Evolutionary conservation across 2,113 vertebrate genomes (phyloP), one percentile per base, ranked within the genome.

Genomic region (Melanerpes aurifrons): DNA sequence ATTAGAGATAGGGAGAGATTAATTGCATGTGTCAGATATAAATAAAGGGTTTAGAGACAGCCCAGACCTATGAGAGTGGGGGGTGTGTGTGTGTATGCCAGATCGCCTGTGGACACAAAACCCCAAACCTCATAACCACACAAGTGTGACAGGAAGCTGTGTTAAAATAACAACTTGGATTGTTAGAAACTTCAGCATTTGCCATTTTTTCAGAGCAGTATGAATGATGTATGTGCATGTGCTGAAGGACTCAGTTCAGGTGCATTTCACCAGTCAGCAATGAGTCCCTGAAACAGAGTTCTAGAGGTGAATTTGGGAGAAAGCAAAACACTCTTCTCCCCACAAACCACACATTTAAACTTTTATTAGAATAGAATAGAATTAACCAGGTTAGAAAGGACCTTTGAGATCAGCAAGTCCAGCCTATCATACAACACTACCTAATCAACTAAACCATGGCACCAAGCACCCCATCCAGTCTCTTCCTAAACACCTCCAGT

Each of bases 1-100:
- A 89, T 92, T 90, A 91, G 87, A 84, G 93, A 94, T 78, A 47
- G 81, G 76, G 62, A 95, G 93, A 93, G 66, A 92, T 95, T 96
- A 89, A 93, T 85, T 82, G 71, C 29, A 32, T 37, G 80, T 93
- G 95, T 83, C 88, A 94, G 86, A 74, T 79, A 92, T 88, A 96
- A 97, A 95, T 96, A 89, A 82, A 90, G 75, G 37, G 37, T 25
- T 75, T 83, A 83, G 73, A 94, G 77, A 68, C 84, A 80, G 29
- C 54, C 31, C 83, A 72, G 69, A 18, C 24, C 22, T 57, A 45
- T 53, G 66, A 73, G 57, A 1, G 63, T 4, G 40, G 20, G 12
- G 40, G 40, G 40, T 37, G 40, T 32, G 62, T 32, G 62, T 35
- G 7, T 19, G 17, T n/a, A 86, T 54, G 74, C 37, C 64, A 82